A percentile compares a stretch with the other conserved stretches of the same genome.
Evolutionary conservation across 2,797 vertebrate genomes (phyloP).

Genomic region (Hozukius guyotensis): DNA sequence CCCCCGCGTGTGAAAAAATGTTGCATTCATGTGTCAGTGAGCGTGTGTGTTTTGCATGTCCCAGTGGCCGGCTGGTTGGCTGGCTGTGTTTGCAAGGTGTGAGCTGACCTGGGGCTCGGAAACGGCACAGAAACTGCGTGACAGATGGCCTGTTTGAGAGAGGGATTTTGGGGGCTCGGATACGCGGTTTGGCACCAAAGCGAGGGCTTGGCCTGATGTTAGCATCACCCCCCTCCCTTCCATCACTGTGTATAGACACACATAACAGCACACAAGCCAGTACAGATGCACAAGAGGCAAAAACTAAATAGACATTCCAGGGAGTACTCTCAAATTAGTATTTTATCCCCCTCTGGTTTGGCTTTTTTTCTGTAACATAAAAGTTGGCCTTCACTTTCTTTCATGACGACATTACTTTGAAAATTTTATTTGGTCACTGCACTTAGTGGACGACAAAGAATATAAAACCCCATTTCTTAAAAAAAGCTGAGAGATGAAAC

Average conservation of each 20-base stretch:
- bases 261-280: neutral
- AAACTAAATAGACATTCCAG: neutral
- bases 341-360: neutral
- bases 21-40: constrained; percentile 25
- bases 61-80: constrained; percentile 21
- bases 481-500: constrained; percentile 38
- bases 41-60: constrained; percentile 26
- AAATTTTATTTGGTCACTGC: constrained; percentile 19
- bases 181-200: constrained; percentile 48
- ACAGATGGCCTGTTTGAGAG: constrained; percentile 68
- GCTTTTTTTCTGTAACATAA: neutral
- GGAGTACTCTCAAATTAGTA: neutral
- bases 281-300: neutral
- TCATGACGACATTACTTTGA: constrained; percentile 39
- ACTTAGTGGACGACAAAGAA: neutral
- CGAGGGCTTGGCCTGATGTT: constrained; percentile 35
- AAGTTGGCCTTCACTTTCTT: constrained; percentile 33
- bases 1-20: constrained; percentile 2
- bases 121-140: constrained; percentile 38
- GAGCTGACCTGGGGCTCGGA: constrained; percentile 46
- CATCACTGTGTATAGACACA: constrained; percentile 1
- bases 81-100: constrained; percentile 51
- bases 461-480: neutral
- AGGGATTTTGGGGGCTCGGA: constrained; percentile 51
- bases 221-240: neutral